A percentile compares a stretch with the other conserved stretches of the same genome.
These are phyloP conservation scores for Cheilosia urbana DNA, from an alignment of 2,888 invertebrate genomes.

Conservation along the genomic window DNA sequence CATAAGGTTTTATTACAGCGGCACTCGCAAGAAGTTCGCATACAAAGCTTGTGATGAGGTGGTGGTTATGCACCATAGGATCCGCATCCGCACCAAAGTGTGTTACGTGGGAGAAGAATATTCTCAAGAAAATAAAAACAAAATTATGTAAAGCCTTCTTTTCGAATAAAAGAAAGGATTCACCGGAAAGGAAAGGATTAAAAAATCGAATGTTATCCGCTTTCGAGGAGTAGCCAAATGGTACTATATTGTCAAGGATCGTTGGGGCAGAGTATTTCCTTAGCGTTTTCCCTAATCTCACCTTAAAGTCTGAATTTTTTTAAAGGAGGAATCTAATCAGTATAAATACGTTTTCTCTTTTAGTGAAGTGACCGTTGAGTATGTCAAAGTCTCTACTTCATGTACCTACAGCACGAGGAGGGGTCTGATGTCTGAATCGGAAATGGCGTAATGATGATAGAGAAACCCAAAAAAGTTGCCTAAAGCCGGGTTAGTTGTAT, in stretches of 20 bases:
- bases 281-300: neutral
- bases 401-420: neutral
- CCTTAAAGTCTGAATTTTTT: neutral
- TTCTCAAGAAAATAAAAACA: neutral
- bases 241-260: conserved; percentile 13
- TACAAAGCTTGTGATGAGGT: too few species aligned
- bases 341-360: neutral
- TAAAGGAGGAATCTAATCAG: neutral
- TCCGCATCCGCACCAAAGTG: conserved; percentile 5
- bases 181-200: neutral
- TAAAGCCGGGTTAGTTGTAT: too few species aligned
- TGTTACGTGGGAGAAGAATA: neutral
- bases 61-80: neutral
- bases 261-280: neutral
- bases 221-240: neutral
- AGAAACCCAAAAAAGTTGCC: too few species aligned
- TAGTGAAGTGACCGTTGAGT: neutral
- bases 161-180: neutral
- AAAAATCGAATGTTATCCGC: conserved; percentile 8
- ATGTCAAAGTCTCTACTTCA: neutral
- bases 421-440: too few species aligned
- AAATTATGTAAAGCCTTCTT: neutral
- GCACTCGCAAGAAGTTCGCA: too few species aligned
- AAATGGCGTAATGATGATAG: too few species aligned
- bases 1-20: conserved; percentile 9